Percentiles rank a stretch among this genome's conserved stretches.
Evolutionary conservation across 2,888 invertebrate genomes (phyloP).

Genomic region (Antitype chi): DNA sequence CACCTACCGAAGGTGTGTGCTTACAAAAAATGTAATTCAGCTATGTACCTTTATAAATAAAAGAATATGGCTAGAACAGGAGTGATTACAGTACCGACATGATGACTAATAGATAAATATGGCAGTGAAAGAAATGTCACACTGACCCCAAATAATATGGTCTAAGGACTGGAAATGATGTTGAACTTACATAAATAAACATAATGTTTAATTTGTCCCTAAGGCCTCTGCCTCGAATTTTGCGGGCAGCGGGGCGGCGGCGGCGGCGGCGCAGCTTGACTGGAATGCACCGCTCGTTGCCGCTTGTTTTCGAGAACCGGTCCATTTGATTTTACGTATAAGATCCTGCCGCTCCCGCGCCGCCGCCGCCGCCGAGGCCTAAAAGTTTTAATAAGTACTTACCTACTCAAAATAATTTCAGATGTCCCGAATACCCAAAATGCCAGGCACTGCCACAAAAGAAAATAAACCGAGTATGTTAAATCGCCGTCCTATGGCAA

Average conservation of each 20-base stretch:
- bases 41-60: neutral
- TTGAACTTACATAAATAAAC: neutral
- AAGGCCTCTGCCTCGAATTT: no score
- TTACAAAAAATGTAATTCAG: neutral
- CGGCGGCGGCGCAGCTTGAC: no score
- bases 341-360: no score
- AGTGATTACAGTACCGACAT: neutral
- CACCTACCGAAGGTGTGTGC: neutral
- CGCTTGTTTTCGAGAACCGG: no score
- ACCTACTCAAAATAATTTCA: conserved; percentile 67
- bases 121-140: neutral
- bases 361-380: no score
- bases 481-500: conserved; percentile 74
- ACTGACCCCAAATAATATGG: no score
- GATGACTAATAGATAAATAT: neutral
- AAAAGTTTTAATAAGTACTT: neutral
- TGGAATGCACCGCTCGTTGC: no score
- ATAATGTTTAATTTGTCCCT: neutral
- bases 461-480: conserved; percentile 82
- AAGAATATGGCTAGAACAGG: neutral
- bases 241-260: no score
- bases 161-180: neutral
- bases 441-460: conserved; percentile 79
- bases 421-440: conserved; percentile 88
- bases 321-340: no score